Conservation (phyloP, 2,888 invertebrate genomes). For the Drosophila yooni region DNA sequence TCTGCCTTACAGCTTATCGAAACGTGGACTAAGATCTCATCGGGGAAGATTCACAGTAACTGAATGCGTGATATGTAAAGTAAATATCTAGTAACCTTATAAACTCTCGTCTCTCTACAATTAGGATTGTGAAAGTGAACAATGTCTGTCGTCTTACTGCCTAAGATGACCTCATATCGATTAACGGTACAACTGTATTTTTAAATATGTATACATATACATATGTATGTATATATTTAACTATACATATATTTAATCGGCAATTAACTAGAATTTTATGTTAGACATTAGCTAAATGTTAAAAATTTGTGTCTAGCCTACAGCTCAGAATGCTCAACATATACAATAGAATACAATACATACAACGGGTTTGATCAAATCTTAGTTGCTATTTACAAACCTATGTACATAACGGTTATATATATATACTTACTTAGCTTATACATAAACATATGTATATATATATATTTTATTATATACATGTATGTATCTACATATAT, state of each 20-base stretch:
- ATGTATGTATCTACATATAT: conserved; percentile 5
- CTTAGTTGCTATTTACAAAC: conserved; percentile 49
- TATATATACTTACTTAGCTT: conserved; percentile 9
- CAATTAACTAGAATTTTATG: conserved; percentile 40
- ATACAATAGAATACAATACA: conserved; percentile 25
- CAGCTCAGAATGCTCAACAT: conserved; percentile 44
- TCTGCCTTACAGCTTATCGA: conserved; percentile 35
- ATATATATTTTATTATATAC: background rate
- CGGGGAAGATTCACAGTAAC: conserved; percentile 27
- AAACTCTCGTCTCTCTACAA: conserved; percentile 16
- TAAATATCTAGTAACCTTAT: conserved; percentile 24
- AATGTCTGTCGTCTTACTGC: conserved; percentile 6
- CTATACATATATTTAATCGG: conserved; percentile 5
- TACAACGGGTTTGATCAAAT: conserved; percentile 44
- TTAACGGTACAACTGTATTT: conserved; percentile 26
- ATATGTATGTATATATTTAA: conserved; percentile 1
- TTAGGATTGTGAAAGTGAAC: conserved; percentile 20
- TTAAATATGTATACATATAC: background rate
- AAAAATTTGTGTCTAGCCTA: conserved; percentile 67
- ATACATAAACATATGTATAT: background rate
- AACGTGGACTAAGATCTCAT: conserved; percentile 10
- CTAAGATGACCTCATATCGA: conserved; percentile 40
- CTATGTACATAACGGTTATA: conserved; percentile 28
- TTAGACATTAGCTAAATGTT: conserved; percentile 56
- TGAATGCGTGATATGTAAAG: conserved; percentile 54